Conservation (phyloP, 2,113 vertebrate genomes). For the Columba livia region DNA sequence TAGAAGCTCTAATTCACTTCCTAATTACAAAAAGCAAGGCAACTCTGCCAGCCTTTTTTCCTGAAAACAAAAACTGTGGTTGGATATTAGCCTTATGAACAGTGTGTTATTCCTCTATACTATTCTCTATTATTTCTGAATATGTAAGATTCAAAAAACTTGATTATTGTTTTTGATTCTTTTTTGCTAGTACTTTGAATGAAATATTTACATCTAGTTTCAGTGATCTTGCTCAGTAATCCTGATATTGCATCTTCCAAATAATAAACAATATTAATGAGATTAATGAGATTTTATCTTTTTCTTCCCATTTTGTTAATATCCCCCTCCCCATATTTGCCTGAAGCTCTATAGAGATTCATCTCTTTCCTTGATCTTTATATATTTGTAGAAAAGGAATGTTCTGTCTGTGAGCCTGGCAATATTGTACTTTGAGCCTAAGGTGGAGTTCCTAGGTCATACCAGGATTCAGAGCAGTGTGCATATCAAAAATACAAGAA, state of each 20-base stretch:
- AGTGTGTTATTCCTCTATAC: not conserved
- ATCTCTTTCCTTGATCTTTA: not conserved
- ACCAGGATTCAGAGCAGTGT: not conserved
- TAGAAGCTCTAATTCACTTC: not conserved
- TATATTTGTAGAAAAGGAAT: not conserved
- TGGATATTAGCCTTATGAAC: not conserved
- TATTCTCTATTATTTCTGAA: not conserved
- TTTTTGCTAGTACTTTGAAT: not conserved
- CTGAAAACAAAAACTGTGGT: not conserved
- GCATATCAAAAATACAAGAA: not conserved
- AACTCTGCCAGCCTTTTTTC: not conserved
- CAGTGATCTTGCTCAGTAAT: not conserved
- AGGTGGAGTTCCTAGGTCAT: not conserved
- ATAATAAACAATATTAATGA: not conserved
- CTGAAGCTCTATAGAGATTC: not conserved
- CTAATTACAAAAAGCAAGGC: not conserved
- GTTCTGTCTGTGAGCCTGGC: not conserved
- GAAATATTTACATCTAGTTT: not conserved
- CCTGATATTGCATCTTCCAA: not conserved
- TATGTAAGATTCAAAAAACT: not conserved
- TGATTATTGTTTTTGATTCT: not conserved
- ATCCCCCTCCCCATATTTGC: not conserved
- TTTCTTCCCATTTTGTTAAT: not conserved
- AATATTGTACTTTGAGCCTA: not conserved
- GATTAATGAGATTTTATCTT: not conserved